These are phyloP conservation scores for Drosophila orena DNA, from an alignment of 1,140 invertebrate genomes.

Conservation along the genomic window DNA sequence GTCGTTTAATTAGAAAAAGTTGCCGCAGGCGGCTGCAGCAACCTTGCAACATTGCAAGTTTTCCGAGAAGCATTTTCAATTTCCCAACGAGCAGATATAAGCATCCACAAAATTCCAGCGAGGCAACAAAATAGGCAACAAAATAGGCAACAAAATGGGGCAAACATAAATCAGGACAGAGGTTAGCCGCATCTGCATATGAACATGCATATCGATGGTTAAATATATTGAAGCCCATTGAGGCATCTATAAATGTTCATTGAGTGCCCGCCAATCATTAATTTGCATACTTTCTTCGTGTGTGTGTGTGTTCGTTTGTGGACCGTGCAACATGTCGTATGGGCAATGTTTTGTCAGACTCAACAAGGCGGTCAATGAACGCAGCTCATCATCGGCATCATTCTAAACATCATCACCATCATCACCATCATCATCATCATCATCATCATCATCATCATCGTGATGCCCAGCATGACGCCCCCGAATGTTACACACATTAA, in stretches of 20 bases:
- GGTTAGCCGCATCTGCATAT: neutral
- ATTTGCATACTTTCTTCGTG: constrained; percentile 52
- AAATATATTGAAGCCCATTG: constrained; percentile 10
- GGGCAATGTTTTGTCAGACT: constrained; percentile 34
- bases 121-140: constrained; percentile 24
- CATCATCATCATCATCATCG: constrained; percentile 26
- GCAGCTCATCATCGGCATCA: constrained; percentile 15
- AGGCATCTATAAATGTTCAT: constrained; percentile 48
- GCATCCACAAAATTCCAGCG: constrained; percentile 13
- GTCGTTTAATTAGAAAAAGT: constrained; percentile 49
- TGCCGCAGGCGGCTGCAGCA: constrained; percentile 17
- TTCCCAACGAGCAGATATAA: constrained; percentile 31
- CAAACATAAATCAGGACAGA: constrained; percentile 43
- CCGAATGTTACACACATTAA: constrained; percentile 75
- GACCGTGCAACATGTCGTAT: constrained; percentile 60
- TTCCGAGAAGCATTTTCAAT: constrained; percentile 18
- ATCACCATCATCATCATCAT: constrained; percentile 6
- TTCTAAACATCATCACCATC: neutral
- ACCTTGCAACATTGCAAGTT: constrained; percentile 17
- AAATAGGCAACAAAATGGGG: constrained; percentile 24
- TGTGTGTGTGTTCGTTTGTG: constrained; percentile 4
- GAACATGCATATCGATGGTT: neutral
- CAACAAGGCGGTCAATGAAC: constrained; percentile 37
- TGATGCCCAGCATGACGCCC: constrained; percentile 41
- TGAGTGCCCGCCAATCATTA: constrained; percentile 41